Evolutionary conservation across 2,888 invertebrate genomes (phyloP).

Genomic region (Oconnorella tubifera): DNA sequence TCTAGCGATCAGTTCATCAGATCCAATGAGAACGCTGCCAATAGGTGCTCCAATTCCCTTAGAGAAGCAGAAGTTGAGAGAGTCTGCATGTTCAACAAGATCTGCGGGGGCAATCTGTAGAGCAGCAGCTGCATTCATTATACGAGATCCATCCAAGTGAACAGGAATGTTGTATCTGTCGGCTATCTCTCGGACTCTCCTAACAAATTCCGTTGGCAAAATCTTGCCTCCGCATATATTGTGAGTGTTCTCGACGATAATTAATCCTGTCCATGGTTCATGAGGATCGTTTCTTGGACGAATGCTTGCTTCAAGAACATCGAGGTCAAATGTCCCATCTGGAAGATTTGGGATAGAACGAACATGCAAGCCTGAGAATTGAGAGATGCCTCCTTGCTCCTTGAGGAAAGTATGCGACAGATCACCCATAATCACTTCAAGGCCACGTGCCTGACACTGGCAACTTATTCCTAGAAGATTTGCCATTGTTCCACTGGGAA

Average conservation of each 20-base stretch:
- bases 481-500: constrained; percentile 90
- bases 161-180: constrained; percentile 64
- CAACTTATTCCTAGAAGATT: constrained; percentile 64
- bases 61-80: constrained; percentile 82
- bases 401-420: constrained; percentile 78
- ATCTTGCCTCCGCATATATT: constrained; percentile 79
- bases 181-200: constrained; percentile 52
- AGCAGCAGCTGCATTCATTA: constrained; percentile 82
- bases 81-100: constrained; percentile 71
- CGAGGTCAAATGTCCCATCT: constrained; percentile 81
- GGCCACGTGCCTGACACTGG: constrained; percentile 79
- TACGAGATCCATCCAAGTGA: constrained; percentile 90
- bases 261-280: constrained; percentile 73
- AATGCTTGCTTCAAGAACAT: constrained; percentile 65
- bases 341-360: constrained; percentile 69
- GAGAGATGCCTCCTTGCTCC: constrained; percentile 76
- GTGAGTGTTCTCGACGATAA: constrained; percentile 87
- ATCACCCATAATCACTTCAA: constrained; percentile 82
- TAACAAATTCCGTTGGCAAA: not conserved
- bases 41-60: constrained; percentile 85
- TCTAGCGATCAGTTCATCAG: constrained; percentile 57
- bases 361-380: constrained; percentile 68
- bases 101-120: constrained; percentile 65
- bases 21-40: constrained; percentile 78
- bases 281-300: constrained; percentile 62